Evolutionary conservation across 2,888 invertebrate genomes (phyloP), one percentile per base, ranked within the genome.

Genomic region (Leptogaster cylindrica): DNA sequence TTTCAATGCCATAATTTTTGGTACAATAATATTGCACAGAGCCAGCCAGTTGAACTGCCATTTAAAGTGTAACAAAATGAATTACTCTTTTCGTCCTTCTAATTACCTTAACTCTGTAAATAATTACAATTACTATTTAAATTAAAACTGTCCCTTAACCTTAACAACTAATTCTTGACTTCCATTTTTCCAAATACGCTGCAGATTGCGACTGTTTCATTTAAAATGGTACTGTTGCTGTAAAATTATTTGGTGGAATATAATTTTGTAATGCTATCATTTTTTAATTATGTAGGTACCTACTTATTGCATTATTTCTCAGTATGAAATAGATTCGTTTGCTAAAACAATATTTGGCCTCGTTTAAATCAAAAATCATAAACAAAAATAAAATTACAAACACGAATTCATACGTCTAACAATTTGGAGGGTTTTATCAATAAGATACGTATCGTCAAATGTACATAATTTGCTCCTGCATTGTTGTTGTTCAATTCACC

Each of bases 371-470:
- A n/a, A n/a, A n/a, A n/a, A n/a, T n/a, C n/a, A n/a, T n/a, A 39
- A 55, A 55, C 31, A 31, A 31, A 52, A 18, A 33, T 33, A 31
- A 55, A 46, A 55, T 20, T 36, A 55, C 33, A 55, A 36, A 31
- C 18, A 31, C 18, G 36, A 18, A 55, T 55, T 55, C 33, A 36
- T 31, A 55, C 39, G 23, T 20, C 23, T 39, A 55, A 55, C 55
- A 36, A 55, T 18, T 55, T 55, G 36, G 55, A 36, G 36, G 55
- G 55, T 36, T 55, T 52, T 55, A 36, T 55, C 36, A 36, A 20
- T 55, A 55, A 55, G 55, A 55, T 55, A 55, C 55, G 55, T 55
- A 55, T 55, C 55, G 55, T 55, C 55, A n/a, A n/a, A n/a, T n/a
- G n/a, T n/a, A n/a, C n/a, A n/a, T n/a, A n/a, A n/a, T n/a, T n/a